Evolutionary conservation across 2,797 vertebrate species (phyloP), one percentile per base, ranked within the genome.

Genomic region (Hapalemur alaotrensis): DNA sequence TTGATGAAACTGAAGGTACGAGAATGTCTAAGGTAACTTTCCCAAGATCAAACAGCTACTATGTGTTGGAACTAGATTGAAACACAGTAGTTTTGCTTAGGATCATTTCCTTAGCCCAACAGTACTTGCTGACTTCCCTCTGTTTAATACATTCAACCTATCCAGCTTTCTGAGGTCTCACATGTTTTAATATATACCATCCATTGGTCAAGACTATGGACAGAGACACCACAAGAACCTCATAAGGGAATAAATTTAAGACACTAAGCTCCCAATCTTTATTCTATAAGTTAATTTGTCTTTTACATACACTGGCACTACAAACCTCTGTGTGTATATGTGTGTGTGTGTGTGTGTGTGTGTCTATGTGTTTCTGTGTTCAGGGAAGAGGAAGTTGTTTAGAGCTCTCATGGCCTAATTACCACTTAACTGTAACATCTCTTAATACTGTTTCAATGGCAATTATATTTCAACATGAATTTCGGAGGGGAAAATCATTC

Each of bases 281-380:
- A 22, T 43, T 4, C 2, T 41, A 32, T 1, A 61, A 41, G 41
- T 57, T 78, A 35, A 38, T 67, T 69, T 67, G 52, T 83, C 20
- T 88, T 89, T 85, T 23, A 79, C 10, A 3, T 35, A 61, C 2
- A 69, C 10, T 17, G 46, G 22, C 13, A 61, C 48, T 65, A 35
- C 0, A 30, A 72, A 48, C 4, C n/a, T n/a, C 2, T 22, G 1
- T 38, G 48, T 1, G 2, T 63, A 6, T 84, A 2, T 52, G 5
- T 52, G 48, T 14, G 14, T 54, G 8, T 84, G 48, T 14, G 14
- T 54, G 8, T 84, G 2, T 38, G 48, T 1, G 1, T 1, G 3
- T 65, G 8, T 85, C 2, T 46, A 25, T 38, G 2, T 20, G 2
- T 35, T 48, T 1, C 2, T 63, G 4, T 84, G 2, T 46, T 32